Percentiles rank a stretch among this genome's conserved stretches.
Conservation (phyloP, 2,888 invertebrate species). For the Galerucella pusilla region DNA sequence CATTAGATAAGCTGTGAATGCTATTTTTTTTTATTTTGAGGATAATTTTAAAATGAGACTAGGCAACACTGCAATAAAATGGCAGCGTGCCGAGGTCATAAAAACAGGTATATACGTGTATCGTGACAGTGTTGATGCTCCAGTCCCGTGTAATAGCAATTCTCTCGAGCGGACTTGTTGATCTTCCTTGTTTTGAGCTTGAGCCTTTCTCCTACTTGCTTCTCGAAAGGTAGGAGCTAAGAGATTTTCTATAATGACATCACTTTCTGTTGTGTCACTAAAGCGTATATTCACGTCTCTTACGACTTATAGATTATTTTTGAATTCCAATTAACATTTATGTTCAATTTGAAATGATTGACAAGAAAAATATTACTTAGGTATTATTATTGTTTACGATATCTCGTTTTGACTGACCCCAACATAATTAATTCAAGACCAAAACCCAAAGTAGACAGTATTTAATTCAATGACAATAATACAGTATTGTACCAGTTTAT, state of each 20-base stretch:
- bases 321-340: no score
- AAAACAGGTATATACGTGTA: constrained; percentile 3
- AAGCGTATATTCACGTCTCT: neutral
- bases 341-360: no score
- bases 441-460: no score
- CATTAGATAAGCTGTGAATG: no score
- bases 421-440: no score
- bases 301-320: no score
- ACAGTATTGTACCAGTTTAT: no score
- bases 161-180: constrained; percentile 4
- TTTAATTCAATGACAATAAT: no score
- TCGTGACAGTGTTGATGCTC: neutral
- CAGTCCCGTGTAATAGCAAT: neutral
- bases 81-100: neutral
- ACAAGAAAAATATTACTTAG: no score
- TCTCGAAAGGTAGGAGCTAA: neutral
- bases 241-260: neutral
- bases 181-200: neutral
- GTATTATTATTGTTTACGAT: no score
- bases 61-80: neutral
- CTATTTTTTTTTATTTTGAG: no score
- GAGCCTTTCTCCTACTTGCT: neutral
- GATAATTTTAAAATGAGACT: neutral
- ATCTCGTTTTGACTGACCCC: no score
- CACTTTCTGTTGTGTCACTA: neutral